Base-by-base conservation (phyloP, 1,140 invertebrate species). In the Dreissena rostriformis region DNA sequence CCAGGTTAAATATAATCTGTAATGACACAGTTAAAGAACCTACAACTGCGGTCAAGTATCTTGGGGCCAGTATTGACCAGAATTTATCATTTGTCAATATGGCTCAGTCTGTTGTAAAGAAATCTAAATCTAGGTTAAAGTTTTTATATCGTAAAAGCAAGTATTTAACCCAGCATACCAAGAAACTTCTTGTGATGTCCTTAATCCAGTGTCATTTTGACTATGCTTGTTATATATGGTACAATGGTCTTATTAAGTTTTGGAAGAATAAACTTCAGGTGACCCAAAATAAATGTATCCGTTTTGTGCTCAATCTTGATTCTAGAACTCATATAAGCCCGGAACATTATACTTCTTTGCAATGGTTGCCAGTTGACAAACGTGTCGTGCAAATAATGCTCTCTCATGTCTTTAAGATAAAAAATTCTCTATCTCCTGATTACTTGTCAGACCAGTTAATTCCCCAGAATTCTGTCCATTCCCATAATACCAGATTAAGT, bases 401-500 rank as follows among this genome's bases (percentile, higher is more conserved):
- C 24, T 67, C 24, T 22, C 7, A 67, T 15, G 24, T 67, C 29
- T 67, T 77, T n/a, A 77, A 77, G 49, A 49, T 66, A 7, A 77
- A 77, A 66, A 61, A 49, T 14, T 0, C 28, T 26, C 24, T 72
- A 19, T 57, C 74, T 26, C 61, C 57, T 29, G 29, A 65, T 15
- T 66, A 77, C 29, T 28, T 66, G 61, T 22, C 49, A 66, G 74
- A 77, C 10, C 51, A n/a, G 39, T 61, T 77, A n/a, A 53, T 77
- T 77, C 39, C 24, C 24, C 74, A 77, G 22, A 26, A 77, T 14
- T 49, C 28, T 77, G 57, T 77, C 15, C 74, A 66, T 77, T 49
- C 57, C 14, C 49, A 66, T 67, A 66, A 57, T 8, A 63, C 73
- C 10, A 75, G 73, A 39, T 51, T 75, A 14, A 75, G 71, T 74